Conservation (phyloP, 2,888 invertebrate genomes). For the Platycheirus albimanus region DNA sequence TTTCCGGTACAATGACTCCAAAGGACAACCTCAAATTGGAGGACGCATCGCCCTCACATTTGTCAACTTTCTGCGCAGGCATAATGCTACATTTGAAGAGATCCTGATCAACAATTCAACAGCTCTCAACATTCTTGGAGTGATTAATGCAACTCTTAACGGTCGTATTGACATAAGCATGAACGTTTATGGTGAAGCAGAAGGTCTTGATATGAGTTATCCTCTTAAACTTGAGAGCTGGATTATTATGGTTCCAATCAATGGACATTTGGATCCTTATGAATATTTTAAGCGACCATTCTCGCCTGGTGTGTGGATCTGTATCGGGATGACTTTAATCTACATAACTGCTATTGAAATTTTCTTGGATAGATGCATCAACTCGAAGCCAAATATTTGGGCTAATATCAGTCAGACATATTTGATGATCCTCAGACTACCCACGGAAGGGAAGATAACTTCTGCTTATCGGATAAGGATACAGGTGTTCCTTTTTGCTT, state of each 20-base stretch:
- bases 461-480: slow-evolving; percentile 1
- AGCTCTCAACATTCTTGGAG: neutral
- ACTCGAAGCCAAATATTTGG: neutral
- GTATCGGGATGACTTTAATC: slow-evolving; percentile 3
- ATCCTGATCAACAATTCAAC: slow-evolving; percentile 1
- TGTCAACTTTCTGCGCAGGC: slow-evolving; percentile 12
- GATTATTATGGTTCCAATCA: slow-evolving; percentile 32
- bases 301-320: slow-evolving; percentile 18
- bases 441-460: neutral
- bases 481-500: slow-evolving; percentile 15
- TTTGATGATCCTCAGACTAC: neutral
- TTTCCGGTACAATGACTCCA: slow-evolving; percentile 2
- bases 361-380: neutral
- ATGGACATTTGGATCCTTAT: slow-evolving; percentile 33
- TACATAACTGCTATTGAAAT: slow-evolving; percentile 29
- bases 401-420: neutral
- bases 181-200: neutral
- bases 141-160: slow-evolving; percentile 8
- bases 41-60: slow-evolving; percentile 16
- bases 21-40: slow-evolving; percentile 3
- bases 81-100: slow-evolving; percentile 33
- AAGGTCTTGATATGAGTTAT: slow-evolving; percentile 9
- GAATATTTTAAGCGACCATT: slow-evolving; percentile 53
- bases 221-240: slow-evolving; percentile 4
- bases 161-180: slow-evolving; percentile 24